Conservation (phyloP, 2,888 invertebrate species). For the Melanostoma mellinum region DNA sequence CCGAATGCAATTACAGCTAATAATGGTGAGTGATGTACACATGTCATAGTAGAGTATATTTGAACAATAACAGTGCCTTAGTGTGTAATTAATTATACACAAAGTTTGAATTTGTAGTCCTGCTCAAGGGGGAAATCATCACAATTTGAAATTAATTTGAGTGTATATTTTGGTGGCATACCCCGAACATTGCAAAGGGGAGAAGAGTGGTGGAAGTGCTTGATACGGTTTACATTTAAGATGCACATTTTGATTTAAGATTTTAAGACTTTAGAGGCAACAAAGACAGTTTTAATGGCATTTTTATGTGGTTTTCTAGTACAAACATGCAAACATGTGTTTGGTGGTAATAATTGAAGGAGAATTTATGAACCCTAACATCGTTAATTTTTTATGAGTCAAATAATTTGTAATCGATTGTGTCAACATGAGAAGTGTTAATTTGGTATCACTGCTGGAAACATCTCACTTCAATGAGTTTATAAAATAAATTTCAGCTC, state of each 20-base stretch:
- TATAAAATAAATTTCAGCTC: too few relatives aligned
- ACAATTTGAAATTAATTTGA: constrained; percentile 42
- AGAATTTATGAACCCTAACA: constrained; percentile 44
- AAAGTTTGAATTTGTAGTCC: constrained; percentile 6
- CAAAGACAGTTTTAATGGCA: constrained; percentile 43
- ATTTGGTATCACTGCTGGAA: too few relatives aligned
- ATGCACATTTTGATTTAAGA: constrained; percentile 54
- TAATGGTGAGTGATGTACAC: constrained; percentile 77
- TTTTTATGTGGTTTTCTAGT: constrained; percentile 45
- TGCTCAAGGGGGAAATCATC: constrained; percentile 15
- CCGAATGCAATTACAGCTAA: constrained; percentile 73
- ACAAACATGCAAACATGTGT: constrained; percentile 18
- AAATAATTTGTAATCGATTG: background rate
- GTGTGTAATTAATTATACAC: constrained; percentile 42
- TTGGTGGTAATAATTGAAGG: constrained; percentile 24
- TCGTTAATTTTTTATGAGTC: background rate
- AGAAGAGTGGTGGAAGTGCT: background rate
- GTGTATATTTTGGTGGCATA: too few relatives aligned
- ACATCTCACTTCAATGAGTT: too few relatives aligned
- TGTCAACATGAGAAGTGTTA: background rate
- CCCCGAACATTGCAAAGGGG: background rate
- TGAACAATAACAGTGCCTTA: constrained; percentile 4
- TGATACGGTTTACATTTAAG: constrained; percentile 33
- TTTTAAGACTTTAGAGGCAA: constrained; percentile 34
- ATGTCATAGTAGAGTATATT: too few relatives aligned